These are phyloP conservation scores for Indri indri DNA, from an alignment of 2,113 vertebrate species.

Conservation along the genomic window DNA sequence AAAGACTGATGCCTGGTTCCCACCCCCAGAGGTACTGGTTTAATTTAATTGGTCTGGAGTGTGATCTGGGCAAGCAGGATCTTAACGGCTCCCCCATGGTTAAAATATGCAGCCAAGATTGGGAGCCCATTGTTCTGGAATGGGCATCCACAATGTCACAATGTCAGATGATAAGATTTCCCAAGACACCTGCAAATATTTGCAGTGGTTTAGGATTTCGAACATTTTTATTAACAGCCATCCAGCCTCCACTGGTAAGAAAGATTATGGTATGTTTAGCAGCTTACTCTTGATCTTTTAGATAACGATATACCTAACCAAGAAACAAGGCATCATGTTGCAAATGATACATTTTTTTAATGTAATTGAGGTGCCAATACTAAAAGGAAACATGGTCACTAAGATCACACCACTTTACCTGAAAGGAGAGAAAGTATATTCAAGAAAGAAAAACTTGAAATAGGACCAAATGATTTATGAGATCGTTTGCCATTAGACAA, in stretches of 20 bases:
- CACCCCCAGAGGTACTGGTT: neutral
- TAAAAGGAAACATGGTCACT: neutral
- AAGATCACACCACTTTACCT: neutral
- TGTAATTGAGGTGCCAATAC: neutral
- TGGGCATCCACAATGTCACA: neutral
- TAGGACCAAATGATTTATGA: neutral
- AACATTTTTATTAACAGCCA: neutral
- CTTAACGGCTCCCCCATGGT: neutral
- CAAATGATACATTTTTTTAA: neutral
- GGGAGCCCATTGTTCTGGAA: neutral
- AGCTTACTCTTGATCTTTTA: neutral
- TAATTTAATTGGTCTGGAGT: neutral
- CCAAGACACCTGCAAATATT: neutral
- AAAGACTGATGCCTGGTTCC: neutral
- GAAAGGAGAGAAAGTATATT: constrained; percentile 6
- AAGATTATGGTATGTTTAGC: neutral
- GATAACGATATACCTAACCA: neutral
- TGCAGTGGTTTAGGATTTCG: neutral
- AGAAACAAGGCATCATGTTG: neutral
- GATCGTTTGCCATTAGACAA: neutral
- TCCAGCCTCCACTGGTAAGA: neutral
- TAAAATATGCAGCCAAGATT: neutral
- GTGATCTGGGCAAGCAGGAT: neutral
- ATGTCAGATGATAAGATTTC: neutral
- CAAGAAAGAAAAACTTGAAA: constrained; percentile 6